Base-by-base conservation (phyloP, 2,888 invertebrate species). In the Pyrocoelia pectoralis region DNA sequence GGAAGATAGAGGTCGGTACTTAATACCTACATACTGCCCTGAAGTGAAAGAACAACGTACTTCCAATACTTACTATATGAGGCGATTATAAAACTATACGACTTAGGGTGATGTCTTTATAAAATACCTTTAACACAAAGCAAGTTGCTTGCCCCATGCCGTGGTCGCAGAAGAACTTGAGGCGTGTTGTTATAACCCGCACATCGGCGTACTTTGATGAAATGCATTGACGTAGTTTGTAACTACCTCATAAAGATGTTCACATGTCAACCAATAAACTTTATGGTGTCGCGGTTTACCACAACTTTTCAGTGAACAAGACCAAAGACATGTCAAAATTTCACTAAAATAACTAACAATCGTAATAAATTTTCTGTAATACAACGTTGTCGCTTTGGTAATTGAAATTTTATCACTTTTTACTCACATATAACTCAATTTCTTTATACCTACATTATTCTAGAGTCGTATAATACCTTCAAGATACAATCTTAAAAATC, bases 161-260 rank as follows among this genome's bases (percentile, higher is more conserved):
- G 73, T 68, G 69, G 68, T 69, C 70, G 71, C 68, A 69, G 71
- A 70, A 67, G 68, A 68, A 68, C 68, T 70, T 73, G 70, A 72
- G 71, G 68, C 69, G 72, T 73, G 72, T 70, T 68, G 70, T 66
- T 72, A 71, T 71, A 72, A 71, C 71, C 70, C 67, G 71, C 53
- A 69, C 71, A 69, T 61, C 68, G 71, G 68, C 69, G 69, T 70
- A 71, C 75, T 74, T 77, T 77, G 77, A 77, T 76, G 75, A 77
- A 72, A 68, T 71, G 70, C 70, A 69, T 74, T 76, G 76, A 75
- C 74, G 75, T 72, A 75, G 72, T 70, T 72, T 70, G 73, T 75
- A 75, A 76, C 76, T 74, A 76, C 76, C 76, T 74, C 78, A 76
- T 79, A 79, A 79, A 79, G 76, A 76, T 76, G 77, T 77, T 76